These are phyloP conservation scores for Zaprionus taronus DNA, from an alignment of 1,140 invertebrate genomes.

Conservation along the genomic window DNA sequence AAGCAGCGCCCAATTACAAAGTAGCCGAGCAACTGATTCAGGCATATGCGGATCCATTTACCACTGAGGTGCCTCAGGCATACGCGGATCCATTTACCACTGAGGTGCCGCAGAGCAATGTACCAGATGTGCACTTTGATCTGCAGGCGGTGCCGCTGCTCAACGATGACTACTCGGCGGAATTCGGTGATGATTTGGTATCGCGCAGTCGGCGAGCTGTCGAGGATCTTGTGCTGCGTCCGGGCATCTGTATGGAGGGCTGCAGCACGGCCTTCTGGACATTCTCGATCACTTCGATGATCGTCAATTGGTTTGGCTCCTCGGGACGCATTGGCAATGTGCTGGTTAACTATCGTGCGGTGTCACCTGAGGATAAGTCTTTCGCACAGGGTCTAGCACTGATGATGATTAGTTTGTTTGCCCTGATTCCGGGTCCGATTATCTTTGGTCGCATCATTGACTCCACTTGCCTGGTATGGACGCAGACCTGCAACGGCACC, in stretches of 20 bases:
- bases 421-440: constrained; percentile 88
- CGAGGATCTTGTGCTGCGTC: constrained; percentile 73
- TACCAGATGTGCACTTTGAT: constrained; percentile 20
- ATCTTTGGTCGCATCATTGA: constrained; percentile 88
- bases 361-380: constrained; percentile 87
- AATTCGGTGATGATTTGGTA: constrained; percentile 24
- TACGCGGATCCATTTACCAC: constrained; percentile 13
- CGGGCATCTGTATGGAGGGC: constrained; percentile 86
- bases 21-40: constrained; percentile 30
- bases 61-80: constrained; percentile 1
- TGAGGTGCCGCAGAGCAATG: background rate
- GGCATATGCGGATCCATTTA: constrained; percentile 6
- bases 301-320: constrained; percentile 86
- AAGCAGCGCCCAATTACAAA: constrained; percentile 4
- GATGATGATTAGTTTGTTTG: constrained; percentile 88
- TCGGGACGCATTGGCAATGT: constrained; percentile 88
- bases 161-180: constrained; percentile 45
- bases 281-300: constrained; percentile 85
- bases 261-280: constrained; percentile 84
- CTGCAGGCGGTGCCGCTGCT: constrained; percentile 43
- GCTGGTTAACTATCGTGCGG: constrained; percentile 87
- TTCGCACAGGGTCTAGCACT: constrained; percentile 88
- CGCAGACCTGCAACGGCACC: constrained; percentile 86
- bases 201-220: constrained; percentile 41
- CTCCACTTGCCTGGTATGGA: constrained; percentile 88